Percentiles rank a stretch among this genome's conserved stretches.
These are phyloP conservation scores for Cosmopolites sordidus DNA, from an alignment of 2,888 invertebrate genomes.

Conservation along the genomic window DNA sequence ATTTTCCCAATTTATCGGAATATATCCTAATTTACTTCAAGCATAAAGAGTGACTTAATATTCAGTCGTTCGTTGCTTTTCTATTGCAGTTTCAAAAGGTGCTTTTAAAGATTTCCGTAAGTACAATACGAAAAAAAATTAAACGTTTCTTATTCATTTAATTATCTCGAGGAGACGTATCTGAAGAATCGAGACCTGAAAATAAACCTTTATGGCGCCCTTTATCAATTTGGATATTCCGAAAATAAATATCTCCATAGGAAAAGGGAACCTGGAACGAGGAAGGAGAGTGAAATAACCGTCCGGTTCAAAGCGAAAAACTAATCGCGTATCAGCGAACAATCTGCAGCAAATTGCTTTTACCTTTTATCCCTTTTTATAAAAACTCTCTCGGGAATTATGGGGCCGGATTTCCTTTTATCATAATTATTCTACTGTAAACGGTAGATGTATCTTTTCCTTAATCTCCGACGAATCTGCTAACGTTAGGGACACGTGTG, in stretches of 20 bases:
- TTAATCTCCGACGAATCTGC: neutral
- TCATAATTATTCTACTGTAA: conserved; percentile 13
- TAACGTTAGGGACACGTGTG: no score
- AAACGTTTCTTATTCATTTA: no score
- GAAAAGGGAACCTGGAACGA: neutral
- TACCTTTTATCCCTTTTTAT: conserved; percentile 9
- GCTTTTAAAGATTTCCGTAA: no score
- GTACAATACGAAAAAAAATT: no score
- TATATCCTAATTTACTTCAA: no score
- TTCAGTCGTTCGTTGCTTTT: no score
- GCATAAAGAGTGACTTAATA: no score
- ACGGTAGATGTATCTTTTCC: conserved; percentile 4
- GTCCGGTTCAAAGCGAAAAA: conserved; percentile 1
- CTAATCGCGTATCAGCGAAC: conserved; percentile 2
- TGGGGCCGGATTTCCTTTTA: conserved; percentile 7
- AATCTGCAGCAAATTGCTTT: conserved; percentile 5
- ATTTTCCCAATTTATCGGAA: no score
- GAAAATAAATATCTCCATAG: conserved; percentile 1
- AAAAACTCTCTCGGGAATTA: conserved; percentile 7
- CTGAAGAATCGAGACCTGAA: no score
- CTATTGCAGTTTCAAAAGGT: no score
- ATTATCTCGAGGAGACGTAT: no score
- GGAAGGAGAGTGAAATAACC: neutral
- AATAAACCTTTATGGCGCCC: neutral
- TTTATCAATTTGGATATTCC: conserved; percentile 1